These are phyloP conservation scores for Timema cristinae DNA, from an alignment of 2,888 invertebrate genomes.

Conservation along the genomic window DNA sequence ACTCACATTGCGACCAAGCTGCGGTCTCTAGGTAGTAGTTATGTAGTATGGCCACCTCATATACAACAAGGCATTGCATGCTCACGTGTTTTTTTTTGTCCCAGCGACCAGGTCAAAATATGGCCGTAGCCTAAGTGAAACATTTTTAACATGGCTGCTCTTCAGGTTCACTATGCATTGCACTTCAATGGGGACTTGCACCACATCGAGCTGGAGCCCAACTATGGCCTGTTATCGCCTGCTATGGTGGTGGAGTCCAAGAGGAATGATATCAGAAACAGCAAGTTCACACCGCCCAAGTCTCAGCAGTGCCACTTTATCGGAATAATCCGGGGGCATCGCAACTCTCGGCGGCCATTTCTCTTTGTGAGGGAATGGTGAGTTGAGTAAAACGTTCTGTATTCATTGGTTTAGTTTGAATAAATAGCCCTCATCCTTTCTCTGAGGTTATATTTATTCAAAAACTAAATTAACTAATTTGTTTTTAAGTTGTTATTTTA, in stretches of 20 bases:
- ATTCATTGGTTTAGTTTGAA: too few species aligned
- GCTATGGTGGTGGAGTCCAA: background rate
- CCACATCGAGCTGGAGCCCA: conserved; percentile 3
- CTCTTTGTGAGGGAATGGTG: conserved; percentile 5
- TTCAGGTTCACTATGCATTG: background rate
- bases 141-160: background rate
- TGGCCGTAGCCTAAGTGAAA: too few species aligned
- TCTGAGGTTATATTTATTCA: too few species aligned
- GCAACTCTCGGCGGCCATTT: background rate
- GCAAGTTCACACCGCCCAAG: background rate
- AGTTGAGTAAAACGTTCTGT: background rate
- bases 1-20: too few species aligned
- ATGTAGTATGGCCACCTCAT: too few species aligned
- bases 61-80: too few species aligned
- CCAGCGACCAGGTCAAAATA: too few species aligned
- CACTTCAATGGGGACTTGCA: background rate
- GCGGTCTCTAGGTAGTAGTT: too few species aligned
- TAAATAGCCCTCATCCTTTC: too few species aligned
- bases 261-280: background rate
- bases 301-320: background rate
- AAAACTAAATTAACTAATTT: too few species aligned
- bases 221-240: background rate
- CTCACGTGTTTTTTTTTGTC: too few species aligned
- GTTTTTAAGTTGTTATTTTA: too few species aligned
- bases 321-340: background rate